These are phyloP conservation scores for Pyrrhopygopsis socrates DNA, from an alignment of 2,888 invertebrate species.

Conservation along the genomic window DNA sequence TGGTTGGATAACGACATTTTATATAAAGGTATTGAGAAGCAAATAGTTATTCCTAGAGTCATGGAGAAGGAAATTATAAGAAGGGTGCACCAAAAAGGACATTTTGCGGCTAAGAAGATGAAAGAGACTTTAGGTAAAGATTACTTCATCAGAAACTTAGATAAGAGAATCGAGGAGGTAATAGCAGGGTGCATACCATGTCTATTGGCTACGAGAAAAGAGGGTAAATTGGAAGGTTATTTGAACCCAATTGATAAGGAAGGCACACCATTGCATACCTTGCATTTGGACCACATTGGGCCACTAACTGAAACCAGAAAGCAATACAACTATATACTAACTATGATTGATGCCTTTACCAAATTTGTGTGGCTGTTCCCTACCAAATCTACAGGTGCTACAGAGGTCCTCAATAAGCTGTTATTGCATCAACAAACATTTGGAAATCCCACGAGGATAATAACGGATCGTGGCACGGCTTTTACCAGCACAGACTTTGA, in stretches of 20 bases:
- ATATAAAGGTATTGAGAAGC: conserved; percentile 73
- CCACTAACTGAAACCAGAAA: neutral
- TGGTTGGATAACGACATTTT: conserved; percentile 77
- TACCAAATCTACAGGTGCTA: too few species aligned
- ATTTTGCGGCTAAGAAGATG: conserved; percentile 86
- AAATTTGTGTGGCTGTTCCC: conserved; percentile 19
- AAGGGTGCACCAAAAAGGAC: conserved; percentile 87
- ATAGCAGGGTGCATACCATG: too few species aligned
- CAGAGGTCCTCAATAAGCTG: too few species aligned
- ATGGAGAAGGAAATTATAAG: conserved; percentile 87
- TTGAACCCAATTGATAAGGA: too few species aligned
- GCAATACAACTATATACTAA: neutral
- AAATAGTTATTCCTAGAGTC: conserved; percentile 86
- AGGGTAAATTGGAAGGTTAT: too few species aligned
- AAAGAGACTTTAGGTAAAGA: conserved; percentile 83
- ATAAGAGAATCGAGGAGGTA: too few species aligned
- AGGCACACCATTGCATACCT: neutral
- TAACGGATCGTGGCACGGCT: too few species aligned
- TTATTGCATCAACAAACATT: too few species aligned
- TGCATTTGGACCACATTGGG: conserved; percentile 8
- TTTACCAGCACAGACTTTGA: too few species aligned
- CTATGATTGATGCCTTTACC: neutral
- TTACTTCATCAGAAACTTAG: conserved; percentile 84
- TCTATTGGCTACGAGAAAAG: too few species aligned
- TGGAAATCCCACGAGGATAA: too few species aligned